Conservation (phyloP, 2,113 vertebrate genomes). For the Lepisosteus oculatus region DNA sequence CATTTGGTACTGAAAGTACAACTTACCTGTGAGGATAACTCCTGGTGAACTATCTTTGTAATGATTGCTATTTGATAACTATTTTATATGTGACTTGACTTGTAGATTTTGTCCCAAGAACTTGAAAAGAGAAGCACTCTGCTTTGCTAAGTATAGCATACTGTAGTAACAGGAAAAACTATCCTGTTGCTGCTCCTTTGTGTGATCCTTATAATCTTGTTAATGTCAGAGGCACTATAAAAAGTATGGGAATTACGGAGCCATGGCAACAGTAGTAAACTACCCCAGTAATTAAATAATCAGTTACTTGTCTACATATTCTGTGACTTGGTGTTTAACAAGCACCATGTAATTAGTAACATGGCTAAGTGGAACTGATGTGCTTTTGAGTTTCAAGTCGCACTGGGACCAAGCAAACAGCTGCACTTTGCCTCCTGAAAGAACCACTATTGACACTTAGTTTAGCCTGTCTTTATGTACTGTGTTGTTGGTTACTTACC, state of each 20-base stretch:
- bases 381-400: slow-evolving; percentile 34
- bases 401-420: slow-evolving; percentile 38
- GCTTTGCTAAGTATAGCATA: too few species aligned
- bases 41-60: too few species aligned
- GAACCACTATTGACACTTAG: slow-evolving; percentile 43
- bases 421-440: slow-evolving; percentile 43
- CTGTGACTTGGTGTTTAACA: slow-evolving; percentile 58
- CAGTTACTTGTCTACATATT: slow-evolving; percentile 69
- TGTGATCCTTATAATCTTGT: slow-evolving; percentile 54
- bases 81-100: too few species aligned
- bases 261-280: slow-evolving; percentile 66
- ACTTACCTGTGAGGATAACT: too few species aligned
- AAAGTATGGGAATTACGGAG: slow-evolving; percentile 58
- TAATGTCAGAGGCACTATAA: slow-evolving; percentile 30
- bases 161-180: too few species aligned
- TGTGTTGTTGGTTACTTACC: slow-evolving; percentile 34
- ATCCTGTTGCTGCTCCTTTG: too few species aligned
- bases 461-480: slow-evolving; percentile 36
- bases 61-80: too few species aligned
- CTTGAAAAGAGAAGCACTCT: too few species aligned
- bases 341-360: slow-evolving; percentile 71
- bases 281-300: slow-evolving; percentile 80
- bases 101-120: too few species aligned
- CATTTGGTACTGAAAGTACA: too few species aligned
- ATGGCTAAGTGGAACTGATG: slow-evolving; percentile 60